These are phyloP conservation scores for Ormyrus labotus DNA, from an alignment of 2,888 invertebrate genomes.

Conservation along the genomic window DNA sequence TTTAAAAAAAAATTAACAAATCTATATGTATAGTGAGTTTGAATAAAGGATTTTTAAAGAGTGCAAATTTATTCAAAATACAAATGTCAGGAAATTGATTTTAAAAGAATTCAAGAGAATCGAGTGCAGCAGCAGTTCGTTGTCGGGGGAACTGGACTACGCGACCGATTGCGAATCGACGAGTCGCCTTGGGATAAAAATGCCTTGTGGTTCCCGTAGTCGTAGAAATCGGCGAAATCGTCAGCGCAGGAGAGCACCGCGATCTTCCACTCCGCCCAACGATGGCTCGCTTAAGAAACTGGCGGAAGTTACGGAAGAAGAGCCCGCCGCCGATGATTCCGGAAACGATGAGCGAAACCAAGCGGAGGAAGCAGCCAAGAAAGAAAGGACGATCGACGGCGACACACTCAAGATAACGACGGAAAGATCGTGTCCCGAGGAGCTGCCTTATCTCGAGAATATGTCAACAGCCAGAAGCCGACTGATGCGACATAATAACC, in stretches of 20 bases:
- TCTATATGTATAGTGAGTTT: too few relatives aligned
- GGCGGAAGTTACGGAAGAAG: slow-evolving; percentile 38
- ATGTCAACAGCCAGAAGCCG: slow-evolving; percentile 58
- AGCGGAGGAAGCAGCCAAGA: not conserved
- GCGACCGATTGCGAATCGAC: slow-evolving; percentile 59
- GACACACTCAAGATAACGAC: slow-evolving; percentile 60
- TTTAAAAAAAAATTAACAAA: too few relatives aligned
- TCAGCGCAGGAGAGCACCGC: slow-evolving; percentile 61
- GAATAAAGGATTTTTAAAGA: too few relatives aligned
- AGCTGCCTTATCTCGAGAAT: slow-evolving; percentile 55
- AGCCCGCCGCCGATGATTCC: slow-evolving; percentile 8
- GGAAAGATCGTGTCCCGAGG: slow-evolving; percentile 53
- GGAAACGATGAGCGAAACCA: not conserved
- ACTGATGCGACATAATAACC: slow-evolving; percentile 51
- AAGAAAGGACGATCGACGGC: slow-evolving; percentile 57
- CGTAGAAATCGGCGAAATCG: slow-evolving; percentile 67
- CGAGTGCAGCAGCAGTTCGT: not conserved
- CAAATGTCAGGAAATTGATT: not conserved
- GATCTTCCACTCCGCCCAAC: slow-evolving; percentile 48
- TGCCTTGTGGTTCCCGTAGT: slow-evolving; percentile 68
- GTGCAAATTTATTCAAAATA: not conserved
- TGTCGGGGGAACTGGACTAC: slow-evolving; percentile 57
- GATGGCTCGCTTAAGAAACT: slow-evolving; percentile 36
- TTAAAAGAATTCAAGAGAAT: slow-evolving; percentile 14
- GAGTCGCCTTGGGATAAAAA: slow-evolving; percentile 51